phyloP scores from a whole-genome alignment of 2,888 invertebrate species.

The Oeneis ivallda region DNA sequence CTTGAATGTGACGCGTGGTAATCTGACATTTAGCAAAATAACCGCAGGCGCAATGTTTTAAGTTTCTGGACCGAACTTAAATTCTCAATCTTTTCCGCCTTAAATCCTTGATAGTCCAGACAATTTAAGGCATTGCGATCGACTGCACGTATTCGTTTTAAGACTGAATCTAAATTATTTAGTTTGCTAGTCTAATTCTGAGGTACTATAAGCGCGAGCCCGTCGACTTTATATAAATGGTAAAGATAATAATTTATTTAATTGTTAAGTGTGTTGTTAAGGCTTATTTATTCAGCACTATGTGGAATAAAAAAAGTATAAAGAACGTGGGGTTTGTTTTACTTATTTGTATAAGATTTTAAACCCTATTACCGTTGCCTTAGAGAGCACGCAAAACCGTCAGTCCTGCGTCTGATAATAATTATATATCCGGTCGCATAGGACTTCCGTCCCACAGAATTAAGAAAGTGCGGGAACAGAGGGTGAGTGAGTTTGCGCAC shows the following conservation, averaged over 20 bases:
- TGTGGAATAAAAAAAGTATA: slow-evolving; percentile 42
- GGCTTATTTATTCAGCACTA: slow-evolving; percentile 76
- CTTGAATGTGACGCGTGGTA: slow-evolving; percentile 55
- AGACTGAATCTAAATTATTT: slow-evolving; percentile 63
- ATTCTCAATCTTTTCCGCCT: slow-evolving; percentile 41
- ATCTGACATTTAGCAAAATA: slow-evolving; percentile 75
- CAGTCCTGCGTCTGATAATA: no score
- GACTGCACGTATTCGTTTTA: slow-evolving; percentile 50
- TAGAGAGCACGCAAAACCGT: no score
- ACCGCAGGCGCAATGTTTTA: slow-evolving; percentile 64
- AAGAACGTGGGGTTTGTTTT: slow-evolving; percentile 23
- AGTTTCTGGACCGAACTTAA: slow-evolving; percentile 56
- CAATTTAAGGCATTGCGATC: slow-evolving; percentile 57
- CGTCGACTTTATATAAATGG: slow-evolving; percentile 72
- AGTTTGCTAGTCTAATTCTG: slow-evolving; percentile 53
- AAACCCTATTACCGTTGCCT: no score
- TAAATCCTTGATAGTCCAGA: slow-evolving; percentile 46
- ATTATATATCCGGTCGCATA: no score
- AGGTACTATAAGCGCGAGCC: slow-evolving; percentile 68
- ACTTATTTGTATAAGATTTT: neutral
- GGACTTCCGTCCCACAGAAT: no score
- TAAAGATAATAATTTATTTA: slow-evolving; percentile 65
- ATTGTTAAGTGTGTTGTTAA: slow-evolving; percentile 55
- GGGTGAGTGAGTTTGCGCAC: no score
- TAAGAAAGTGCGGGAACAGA: no score